Evolutionary conservation across 2,888 invertebrate genomes (phyloP), one percentile per base, ranked within the genome.

Genomic region (Acleris emargana): DNA sequence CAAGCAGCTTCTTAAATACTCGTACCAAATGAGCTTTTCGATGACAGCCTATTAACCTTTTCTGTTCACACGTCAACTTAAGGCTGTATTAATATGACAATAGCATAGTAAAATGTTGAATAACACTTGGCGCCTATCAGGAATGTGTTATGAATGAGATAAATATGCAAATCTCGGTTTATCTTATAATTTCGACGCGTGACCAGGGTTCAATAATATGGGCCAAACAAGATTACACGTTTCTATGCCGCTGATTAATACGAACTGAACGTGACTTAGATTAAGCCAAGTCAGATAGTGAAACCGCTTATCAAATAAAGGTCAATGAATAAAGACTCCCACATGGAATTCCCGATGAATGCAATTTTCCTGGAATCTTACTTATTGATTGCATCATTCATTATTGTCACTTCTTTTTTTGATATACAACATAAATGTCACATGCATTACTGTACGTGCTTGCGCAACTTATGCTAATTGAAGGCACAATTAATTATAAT

Each of bases 131-230:
- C 59, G 54, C 50, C 59, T 64, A 59, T 53, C 47, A 20, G 38
- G 47, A 51, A 47, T 63, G 38, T 38, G 58, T 42, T 47, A 53
- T 45, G 47, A 5, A 53, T 32, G 47, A 2, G n/a, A 25, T 60
- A 60, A 32, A 64, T 64, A 64, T 60, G 59, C 43, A 64, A 64
- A 64, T 59, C n/a, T 4, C 43, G 22, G 32, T 53, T 58, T 45
- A 42, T 53, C 58, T 53, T 58, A 53, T 38, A 49, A 42, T 17
- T 6, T 52, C 22, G 18, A 49, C 47, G 51, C 58, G 58, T 58
- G 53, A 53, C 47, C 53, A 16, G 38, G 53, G 52, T 58, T 52
- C 49, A 43, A 53, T 64, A 64, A 54, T 51, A 25, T 58, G 53
- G 45, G 42, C 18, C 42, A 13, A 25, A 49, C 38, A 53, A 49